Evolutionary conservation across 2,797 vertebrate species (phyloP), one percentile per base, ranked within the genome.

Genomic region (Buphagus erythrorhynchus): DNA sequence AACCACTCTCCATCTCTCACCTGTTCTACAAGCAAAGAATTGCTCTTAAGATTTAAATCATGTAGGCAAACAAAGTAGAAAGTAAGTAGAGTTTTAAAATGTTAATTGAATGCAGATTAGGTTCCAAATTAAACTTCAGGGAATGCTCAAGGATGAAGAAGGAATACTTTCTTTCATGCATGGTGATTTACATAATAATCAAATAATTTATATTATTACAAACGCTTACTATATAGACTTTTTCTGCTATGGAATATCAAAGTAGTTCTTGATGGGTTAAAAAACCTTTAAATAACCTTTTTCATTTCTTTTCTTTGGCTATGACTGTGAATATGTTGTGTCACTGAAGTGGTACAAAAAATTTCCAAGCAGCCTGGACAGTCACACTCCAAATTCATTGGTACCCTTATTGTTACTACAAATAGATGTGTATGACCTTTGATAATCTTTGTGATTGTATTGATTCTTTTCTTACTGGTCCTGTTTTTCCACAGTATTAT

Each of bases 41-140:
- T 69, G 22, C 58, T 90, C 16, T 73, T 91, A 20, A 1, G 28
- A 73, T 73, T 91, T 88, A 61, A 84, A 76, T 69, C 38, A 42
- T 68, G 54, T 72, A 85, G 59, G 66, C 66, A 93, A 93, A 89
- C 81, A 94, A 82, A 96, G 35, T 2, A 73, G 63, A 45, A 86
- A 72, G 45, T 68, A 84, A 48, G 42, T 89, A 75, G 54, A 72
- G 45, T 74, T 90, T 86, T 85, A 81, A 93, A 94, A 87, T 77
- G 59, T 68, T 93, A 93, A 78, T 48, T 48, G 49, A 81, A 81
- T 86, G 88, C 52, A 87, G 81, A 74, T 85, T n/a, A 77, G 38
- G 28, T 91, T 93, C 58, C 78, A 74, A 62, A 88, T 89, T 76
- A 73, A 90, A 88, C 57, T 87, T 88, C 11, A 38, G 68, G 63